These are phyloP conservation scores for Ciconia maguari DNA, from an alignment of 2,113 vertebrate species.

Conservation along the genomic window DNA sequence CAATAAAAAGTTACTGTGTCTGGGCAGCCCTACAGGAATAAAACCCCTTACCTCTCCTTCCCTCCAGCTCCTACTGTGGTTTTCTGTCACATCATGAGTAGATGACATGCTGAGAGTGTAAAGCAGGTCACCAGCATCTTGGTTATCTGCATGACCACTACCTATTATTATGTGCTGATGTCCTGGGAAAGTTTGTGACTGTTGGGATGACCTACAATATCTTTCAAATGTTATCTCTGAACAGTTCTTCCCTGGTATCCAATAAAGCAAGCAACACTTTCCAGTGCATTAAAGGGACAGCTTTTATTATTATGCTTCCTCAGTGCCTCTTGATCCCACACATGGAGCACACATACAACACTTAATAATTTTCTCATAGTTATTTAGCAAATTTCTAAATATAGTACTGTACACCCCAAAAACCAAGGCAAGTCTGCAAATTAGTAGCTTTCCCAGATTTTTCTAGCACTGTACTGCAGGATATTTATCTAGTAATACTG, in stretches of 20 bases:
- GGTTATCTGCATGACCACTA: not conserved
- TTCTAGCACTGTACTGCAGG: not conserved
- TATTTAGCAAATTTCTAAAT: not conserved
- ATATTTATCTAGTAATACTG: not conserved
- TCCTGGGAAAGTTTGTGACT: not conserved
- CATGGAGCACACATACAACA: not conserved
- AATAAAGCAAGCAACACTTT: not conserved
- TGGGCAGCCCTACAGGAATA: not conserved
- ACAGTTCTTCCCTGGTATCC: not conserved
- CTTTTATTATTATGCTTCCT: not conserved
- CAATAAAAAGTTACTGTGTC: not conserved
- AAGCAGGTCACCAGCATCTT: not conserved
- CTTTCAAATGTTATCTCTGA: not conserved
- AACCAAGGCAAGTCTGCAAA: not conserved
- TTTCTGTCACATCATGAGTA: not conserved
- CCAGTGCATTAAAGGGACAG: not conserved
- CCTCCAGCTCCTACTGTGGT: not conserved
- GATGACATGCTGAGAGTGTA: not conserved
- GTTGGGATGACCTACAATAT: not conserved
- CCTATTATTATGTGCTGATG: not conserved
- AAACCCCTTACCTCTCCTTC: not conserved
- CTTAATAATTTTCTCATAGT: not conserved
- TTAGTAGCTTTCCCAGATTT: not conserved
- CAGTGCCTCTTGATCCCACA: not conserved
- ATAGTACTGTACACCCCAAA: not conserved